Conservation (phyloP, 2,113 vertebrate species). For the Triplophysa dalaica region DNA sequence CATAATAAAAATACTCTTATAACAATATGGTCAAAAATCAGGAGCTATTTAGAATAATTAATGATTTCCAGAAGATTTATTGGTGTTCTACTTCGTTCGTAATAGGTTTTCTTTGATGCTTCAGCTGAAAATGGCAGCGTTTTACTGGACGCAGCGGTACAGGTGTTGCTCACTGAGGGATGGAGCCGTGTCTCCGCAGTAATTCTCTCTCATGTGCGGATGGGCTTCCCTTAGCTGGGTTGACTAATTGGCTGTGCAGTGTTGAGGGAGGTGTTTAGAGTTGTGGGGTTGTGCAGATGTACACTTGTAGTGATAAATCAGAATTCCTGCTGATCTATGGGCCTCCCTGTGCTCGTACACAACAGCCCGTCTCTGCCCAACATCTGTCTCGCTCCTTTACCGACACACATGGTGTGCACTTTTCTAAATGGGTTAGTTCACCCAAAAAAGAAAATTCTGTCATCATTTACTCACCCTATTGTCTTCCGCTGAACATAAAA, state of each 20-base stretch:
- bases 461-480: too few relatives aligned
- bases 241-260: constrained; percentile 48
- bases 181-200: not conserved
- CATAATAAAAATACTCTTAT: not conserved
- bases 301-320: constrained; percentile 49
- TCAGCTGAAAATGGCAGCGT: not conserved
- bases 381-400: not conserved
- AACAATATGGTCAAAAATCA: too few relatives aligned
- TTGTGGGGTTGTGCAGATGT: constrained; percentile 28
- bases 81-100: not conserved
- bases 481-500: too few relatives aligned
- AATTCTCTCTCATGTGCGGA: constrained; percentile 34
- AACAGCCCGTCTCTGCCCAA: constrained; percentile 15
- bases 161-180: constrained; percentile 20
- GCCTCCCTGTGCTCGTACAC: constrained; percentile 34
- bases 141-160: not conserved
- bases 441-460: too few relatives aligned
- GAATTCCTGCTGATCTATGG: constrained; percentile 47
- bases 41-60: too few relatives aligned
- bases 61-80: not conserved
- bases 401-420: not conserved
- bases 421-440: not conserved
- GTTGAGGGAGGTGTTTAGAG: constrained; percentile 46
- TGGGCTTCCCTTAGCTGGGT: constrained; percentile 12
- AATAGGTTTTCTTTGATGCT: not conserved